phyloP scores from a whole-genome alignment of 2,797 vertebrate species.

The Falco naumanni region DNA sequence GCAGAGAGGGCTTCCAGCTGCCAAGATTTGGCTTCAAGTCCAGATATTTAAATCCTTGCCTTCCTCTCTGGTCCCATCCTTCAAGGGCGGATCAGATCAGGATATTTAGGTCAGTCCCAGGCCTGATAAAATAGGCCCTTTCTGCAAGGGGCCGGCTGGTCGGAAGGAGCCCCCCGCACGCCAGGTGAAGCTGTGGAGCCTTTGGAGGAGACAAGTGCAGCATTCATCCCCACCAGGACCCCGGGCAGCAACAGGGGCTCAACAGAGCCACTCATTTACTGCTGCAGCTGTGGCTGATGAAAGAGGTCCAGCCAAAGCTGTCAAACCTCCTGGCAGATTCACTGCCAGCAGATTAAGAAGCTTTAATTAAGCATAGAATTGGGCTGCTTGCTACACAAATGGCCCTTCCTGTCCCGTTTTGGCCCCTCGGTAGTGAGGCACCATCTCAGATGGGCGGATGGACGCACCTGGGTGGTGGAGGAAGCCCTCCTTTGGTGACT shows the following conservation, averaged over 20 bases:
- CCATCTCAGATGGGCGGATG: not conserved
- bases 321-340: conserved; percentile 47
- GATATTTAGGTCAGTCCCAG: conserved; percentile 42
- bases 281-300: conserved; percentile 71
- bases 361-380: conserved; percentile 56
- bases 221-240: conserved; percentile 36
- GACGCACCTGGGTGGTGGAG: not conserved
- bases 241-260: conserved; percentile 5
- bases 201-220: not conserved
- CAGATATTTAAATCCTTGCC: conserved; percentile 19
- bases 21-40: conserved; percentile 8
- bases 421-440: not conserved
- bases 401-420: conserved; percentile 24
- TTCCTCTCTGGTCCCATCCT: not conserved
- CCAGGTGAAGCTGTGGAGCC: conserved; percentile 61
- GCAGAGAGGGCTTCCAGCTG: conserved; percentile 46
- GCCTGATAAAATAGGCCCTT: conserved; percentile 6
- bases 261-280: conserved; percentile 50
- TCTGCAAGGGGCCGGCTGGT: conserved; percentile 46
- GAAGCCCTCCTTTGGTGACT: not conserved
- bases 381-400: not conserved
- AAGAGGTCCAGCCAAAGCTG: conserved; percentile 51
- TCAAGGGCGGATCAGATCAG: conserved; percentile 38
- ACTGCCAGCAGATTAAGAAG: conserved; percentile 47
- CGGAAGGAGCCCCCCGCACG: conserved; percentile 38